These are phyloP conservation scores for Axis porcinus DNA, from an alignment of 2,113 vertebrate species.

Conservation along the genomic window DNA sequence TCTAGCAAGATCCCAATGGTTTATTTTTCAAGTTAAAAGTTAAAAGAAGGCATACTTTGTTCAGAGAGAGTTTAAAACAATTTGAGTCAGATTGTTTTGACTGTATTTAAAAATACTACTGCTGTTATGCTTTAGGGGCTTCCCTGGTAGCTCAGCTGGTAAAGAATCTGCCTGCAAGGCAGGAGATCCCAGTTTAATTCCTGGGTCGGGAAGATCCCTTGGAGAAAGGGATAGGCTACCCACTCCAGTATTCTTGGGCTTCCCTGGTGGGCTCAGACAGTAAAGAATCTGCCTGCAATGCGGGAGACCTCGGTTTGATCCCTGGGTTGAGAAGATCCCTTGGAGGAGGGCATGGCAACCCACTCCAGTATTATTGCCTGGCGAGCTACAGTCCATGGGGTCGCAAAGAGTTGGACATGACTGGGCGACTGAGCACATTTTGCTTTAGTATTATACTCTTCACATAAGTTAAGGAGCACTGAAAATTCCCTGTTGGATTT, in stretches of 20 bases:
- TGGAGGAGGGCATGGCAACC: background rate
- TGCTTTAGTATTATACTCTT: background rate
- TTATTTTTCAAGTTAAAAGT: background rate
- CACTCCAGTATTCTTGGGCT: background rate
- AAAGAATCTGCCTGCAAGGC: background rate
- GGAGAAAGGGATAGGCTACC: background rate
- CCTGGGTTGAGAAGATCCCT: background rate
- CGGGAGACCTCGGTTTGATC: background rate
- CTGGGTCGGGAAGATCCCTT: background rate
- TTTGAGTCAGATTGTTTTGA: background rate
- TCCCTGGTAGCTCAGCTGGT: background rate
- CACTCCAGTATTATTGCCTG: background rate
- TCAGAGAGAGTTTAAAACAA: background rate
- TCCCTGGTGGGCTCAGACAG: background rate
- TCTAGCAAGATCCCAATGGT: background rate
- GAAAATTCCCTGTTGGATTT: background rate
- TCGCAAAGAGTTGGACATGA: background rate
- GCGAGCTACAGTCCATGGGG: background rate
- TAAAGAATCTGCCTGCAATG: background rate
- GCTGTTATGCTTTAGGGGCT: background rate
- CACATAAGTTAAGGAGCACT: background rate
- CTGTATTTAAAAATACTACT: background rate
- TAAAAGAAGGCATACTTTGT: background rate
- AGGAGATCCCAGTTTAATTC: background rate
- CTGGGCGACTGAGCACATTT: background rate